Conservation (phyloP, 2,113 vertebrate genomes). For the Smithornis capensis region DNA sequence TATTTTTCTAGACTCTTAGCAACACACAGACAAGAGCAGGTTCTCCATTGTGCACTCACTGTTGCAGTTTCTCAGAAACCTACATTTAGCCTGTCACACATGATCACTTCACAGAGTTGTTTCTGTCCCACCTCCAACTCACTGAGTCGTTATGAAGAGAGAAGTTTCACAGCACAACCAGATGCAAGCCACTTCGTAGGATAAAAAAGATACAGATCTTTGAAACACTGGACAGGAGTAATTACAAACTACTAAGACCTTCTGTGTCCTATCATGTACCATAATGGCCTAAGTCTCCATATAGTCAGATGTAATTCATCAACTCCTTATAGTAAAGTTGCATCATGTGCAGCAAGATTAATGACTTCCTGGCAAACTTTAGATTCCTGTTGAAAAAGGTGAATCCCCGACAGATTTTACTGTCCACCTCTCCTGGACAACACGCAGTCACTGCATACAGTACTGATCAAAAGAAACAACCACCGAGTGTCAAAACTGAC, state of each 20-base stretch:
- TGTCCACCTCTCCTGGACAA: neutral
- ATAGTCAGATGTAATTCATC: neutral
- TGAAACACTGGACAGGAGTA: neutral
- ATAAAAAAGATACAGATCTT: neutral
- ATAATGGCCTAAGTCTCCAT: neutral
- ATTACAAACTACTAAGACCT: neutral
- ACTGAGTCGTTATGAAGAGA: neutral
- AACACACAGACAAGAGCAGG: neutral
- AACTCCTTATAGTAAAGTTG: neutral
- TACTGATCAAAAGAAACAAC: neutral
- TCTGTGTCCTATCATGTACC: neutral
- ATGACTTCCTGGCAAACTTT: neutral
- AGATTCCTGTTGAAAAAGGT: neutral
- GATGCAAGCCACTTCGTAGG: neutral
- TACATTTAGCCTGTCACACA: neutral
- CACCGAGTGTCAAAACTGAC: neutral
- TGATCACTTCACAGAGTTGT: neutral
- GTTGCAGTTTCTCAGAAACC: neutral
- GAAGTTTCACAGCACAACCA: neutral
- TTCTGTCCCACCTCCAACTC: neutral
- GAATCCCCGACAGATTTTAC: neutral
- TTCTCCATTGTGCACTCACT: neutral
- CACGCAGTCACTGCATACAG: neutral
- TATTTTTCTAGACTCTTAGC: neutral
- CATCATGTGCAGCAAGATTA: neutral